phyloP scores from a whole-genome alignment of 2,113 vertebrate genomes.

The Poeciliopsis retropinna region DNA sequence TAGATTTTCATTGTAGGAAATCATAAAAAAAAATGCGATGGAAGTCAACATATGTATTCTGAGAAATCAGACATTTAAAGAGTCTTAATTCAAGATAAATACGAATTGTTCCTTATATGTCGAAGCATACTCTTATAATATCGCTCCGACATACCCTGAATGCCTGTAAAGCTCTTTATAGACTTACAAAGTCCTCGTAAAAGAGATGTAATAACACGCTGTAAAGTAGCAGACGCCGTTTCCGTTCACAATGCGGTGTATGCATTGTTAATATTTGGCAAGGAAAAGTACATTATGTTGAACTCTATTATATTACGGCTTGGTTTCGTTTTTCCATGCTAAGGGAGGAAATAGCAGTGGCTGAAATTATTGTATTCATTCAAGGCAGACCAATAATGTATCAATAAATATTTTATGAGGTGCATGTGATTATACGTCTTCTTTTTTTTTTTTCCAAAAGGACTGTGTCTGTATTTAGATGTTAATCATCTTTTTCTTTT shows the following conservation, averaged over 20 bases:
- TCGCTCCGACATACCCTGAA: conserved; percentile 69
- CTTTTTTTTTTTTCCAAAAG: conserved; percentile 83
- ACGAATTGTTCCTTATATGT: conserved; percentile 25
- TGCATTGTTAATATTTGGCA: conserved; percentile 67
- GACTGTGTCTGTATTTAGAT: conserved; percentile 64
- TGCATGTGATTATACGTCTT: conserved; percentile 95
- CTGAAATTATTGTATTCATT: conserved; percentile 75
- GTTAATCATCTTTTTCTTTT: not conserved
- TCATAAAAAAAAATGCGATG: conserved; percentile 28
- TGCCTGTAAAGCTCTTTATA: conserved; percentile 83
- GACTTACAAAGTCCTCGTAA: conserved; percentile 83
- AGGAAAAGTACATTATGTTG: conserved; percentile 57
- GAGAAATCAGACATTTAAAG: not conserved
- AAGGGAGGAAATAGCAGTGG: conserved; percentile 58
- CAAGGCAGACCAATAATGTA: conserved; percentile 91
- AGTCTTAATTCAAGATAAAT: not conserved
- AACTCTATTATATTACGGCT: not conserved
- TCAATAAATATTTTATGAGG: conserved; percentile 99
- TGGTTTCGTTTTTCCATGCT: conserved; percentile 55
- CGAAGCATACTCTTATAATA: conserved; percentile 72
- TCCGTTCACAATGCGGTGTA: conserved; percentile 60
- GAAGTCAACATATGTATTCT: not conserved
- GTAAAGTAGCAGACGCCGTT: conserved; percentile 79
- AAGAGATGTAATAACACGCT: conserved; percentile 83
- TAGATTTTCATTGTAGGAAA: conserved; percentile 65